Evolutionary conservation across 2,113 vertebrate genomes (phyloP).

Genomic region (Petrocephalus zakoni): DNA sequence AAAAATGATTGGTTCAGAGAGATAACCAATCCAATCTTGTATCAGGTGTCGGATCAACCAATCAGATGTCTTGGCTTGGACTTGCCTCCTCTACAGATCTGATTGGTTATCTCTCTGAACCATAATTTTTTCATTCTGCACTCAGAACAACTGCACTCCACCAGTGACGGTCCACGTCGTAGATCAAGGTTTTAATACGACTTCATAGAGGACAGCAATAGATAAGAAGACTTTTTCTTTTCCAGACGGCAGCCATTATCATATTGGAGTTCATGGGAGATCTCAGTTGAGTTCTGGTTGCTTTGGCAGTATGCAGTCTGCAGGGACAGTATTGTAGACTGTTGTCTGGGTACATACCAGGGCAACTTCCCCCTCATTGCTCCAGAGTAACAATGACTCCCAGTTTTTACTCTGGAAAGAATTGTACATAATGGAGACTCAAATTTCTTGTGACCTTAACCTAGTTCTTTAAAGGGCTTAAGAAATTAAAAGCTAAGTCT

Average conservation of each 20-base stretch:
- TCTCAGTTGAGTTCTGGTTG: conserved; percentile 23
- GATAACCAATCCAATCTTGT: too few species aligned
- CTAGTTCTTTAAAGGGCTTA: background rate
- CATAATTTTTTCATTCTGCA: too few species aligned
- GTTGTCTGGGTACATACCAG: conserved; percentile 20
- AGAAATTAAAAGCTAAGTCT: background rate
- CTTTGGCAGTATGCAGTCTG: conserved; percentile 17
- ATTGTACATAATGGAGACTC: background rate
- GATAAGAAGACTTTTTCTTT: conserved; percentile 25
- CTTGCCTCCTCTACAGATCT: too few species aligned
- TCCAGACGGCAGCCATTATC: conserved; percentile 23
- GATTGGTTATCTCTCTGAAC: too few species aligned
- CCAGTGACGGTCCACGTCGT: conserved; percentile 3
- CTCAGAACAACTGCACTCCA: too few species aligned
- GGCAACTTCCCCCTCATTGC: background rate
- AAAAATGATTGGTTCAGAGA: too few species aligned
- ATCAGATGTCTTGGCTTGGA: too few species aligned
- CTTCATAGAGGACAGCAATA: conserved; percentile 24
- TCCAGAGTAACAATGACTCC: conserved; percentile 8
- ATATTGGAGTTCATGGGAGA: conserved; percentile 20
- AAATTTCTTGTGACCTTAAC: background rate
- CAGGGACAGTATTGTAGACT: conserved; percentile 10
- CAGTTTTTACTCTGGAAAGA: background rate
- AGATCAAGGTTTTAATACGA: conserved; percentile 26
- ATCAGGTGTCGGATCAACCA: too few species aligned